A percentile compares a stretch with the other conserved stretches of the same genome.
Evolutionary conservation across 2,797 vertebrate species (phyloP).

Genomic region (Micropoecilia bifurca): DNA sequence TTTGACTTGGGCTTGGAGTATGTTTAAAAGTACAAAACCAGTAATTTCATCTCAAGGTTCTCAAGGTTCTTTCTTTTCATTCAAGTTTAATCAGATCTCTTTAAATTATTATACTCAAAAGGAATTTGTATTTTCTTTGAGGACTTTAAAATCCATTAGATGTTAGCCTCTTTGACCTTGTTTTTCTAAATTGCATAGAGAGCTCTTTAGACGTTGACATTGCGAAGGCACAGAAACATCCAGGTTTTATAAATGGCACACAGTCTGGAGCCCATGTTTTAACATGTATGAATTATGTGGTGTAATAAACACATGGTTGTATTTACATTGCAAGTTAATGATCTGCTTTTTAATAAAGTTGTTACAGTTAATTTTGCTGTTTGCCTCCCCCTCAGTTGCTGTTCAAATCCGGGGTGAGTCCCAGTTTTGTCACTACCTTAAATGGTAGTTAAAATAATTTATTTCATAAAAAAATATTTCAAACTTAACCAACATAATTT

Average conservation of each 20-base stretch:
- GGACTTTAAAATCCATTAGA: not conserved
- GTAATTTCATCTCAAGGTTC: not conserved
- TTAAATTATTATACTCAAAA: not conserved
- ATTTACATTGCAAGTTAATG: not conserved
- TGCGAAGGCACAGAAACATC: not conserved
- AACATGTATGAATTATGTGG: not conserved
- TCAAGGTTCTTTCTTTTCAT: not conserved
- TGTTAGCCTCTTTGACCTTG: not conserved
- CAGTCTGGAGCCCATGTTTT: not conserved
- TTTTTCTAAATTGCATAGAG: slow-evolving; percentile 3
- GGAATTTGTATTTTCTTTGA: not conserved
- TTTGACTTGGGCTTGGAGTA: not conserved
- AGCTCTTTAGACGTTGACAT: not conserved
- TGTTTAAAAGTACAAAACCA: not conserved
- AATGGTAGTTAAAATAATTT: not conserved
- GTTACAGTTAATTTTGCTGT: slow-evolving; percentile 1
- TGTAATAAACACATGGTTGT: not conserved
- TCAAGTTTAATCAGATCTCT: not conserved
- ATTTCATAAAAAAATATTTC: not conserved
- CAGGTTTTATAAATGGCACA: not conserved
- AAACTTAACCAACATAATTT: not conserved
- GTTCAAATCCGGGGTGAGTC: not conserved
- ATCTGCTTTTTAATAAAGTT: slow-evolving; percentile 4
- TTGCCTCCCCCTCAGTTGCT: not conserved
- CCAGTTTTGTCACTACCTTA: not conserved